Base-by-base conservation (phyloP, 2,888 invertebrate genomes). In the Hipparchia semele region DNA sequence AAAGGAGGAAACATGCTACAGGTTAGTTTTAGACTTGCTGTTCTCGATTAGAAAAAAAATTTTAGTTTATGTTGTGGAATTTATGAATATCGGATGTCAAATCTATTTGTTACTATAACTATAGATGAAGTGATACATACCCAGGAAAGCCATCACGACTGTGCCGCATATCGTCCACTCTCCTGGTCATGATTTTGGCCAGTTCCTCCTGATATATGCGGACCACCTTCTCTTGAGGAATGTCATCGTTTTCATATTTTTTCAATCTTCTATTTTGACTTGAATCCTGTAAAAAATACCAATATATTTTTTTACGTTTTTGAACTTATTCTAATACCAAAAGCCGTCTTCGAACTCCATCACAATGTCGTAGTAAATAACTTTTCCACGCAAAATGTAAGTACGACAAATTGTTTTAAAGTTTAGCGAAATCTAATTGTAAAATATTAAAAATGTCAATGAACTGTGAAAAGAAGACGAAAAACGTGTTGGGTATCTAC, bases 191-290 rank as follows among this genome's bases (percentile, higher is more conserved):
- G 71, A 99, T 95, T 87, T 99, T 99, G 73, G 98, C 97, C 77
- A 99, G 94, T 87, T 99, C 99, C 86, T 99, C 98, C 84, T 99
- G 98, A 87, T 99, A 99, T 84, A 99, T 98, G 84, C 98, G 95
- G 60, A 97, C 97, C 82, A 99, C 98, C 90, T 99, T 98, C 86
- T 99, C 99, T 87, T 99, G 99, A 58, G 99, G 97, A 91, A 99
- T 97, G 94, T 99, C 99, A 89, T 97, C 98, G 90, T 98, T 98
- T 89, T 98, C 97, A 91, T 98, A 98, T 83, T 98, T 97, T 86
- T 97, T 96, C 85, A 97, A 93, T 87, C 97, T 95, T 87, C 97
- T 95, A 82, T 96, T 97, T 86, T 96, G 96, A 84, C 96, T 95
- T 56, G 95, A 95, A 72, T 96, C 96, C 92, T 94, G 87, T 59